Evolutionary conservation across 1,140 invertebrate species (phyloP).

Genomic region (Pararge aegeria): DNA sequence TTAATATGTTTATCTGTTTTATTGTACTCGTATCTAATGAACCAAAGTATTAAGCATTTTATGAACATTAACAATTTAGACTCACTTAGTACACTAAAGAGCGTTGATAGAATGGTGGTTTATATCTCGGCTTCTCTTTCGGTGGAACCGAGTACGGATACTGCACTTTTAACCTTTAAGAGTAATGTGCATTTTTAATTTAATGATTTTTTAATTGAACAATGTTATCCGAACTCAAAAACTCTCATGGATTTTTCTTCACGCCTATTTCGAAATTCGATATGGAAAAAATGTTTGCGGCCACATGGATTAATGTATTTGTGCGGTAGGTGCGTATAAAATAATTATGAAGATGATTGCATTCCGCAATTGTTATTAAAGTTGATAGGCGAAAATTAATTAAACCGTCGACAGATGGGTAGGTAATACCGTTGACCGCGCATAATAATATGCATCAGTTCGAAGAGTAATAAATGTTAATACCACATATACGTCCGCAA

Average conservation of each 20-base stretch:
- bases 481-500: neutral
- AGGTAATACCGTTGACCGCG: neutral
- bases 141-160: too few species aligned
- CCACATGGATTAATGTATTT: constrained; percentile 30
- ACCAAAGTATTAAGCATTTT: too few species aligned
- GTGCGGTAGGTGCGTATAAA: constrained; percentile 27
- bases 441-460: constrained; percentile 2
- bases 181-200: too few species aligned
- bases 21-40: too few species aligned
- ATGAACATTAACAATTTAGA: too few species aligned
- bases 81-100: too few species aligned
- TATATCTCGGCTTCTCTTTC: too few species aligned
- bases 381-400: constrained; percentile 9
- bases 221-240: constrained; percentile 10
- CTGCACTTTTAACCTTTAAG: too few species aligned
- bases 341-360: constrained; percentile 20
- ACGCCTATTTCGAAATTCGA: constrained; percentile 47
- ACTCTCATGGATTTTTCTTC: constrained; percentile 34
- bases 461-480: constrained; percentile 1
- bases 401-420: constrained; percentile 2
- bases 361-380: constrained; percentile 7
- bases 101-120: too few species aligned
- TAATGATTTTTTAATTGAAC: too few species aligned
- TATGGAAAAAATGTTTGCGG: constrained; percentile 43
- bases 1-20: neutral